phyloP scores from a whole-genome alignment of 2,113 vertebrate genomes.

The Erinaceus europaeus region DNA sequence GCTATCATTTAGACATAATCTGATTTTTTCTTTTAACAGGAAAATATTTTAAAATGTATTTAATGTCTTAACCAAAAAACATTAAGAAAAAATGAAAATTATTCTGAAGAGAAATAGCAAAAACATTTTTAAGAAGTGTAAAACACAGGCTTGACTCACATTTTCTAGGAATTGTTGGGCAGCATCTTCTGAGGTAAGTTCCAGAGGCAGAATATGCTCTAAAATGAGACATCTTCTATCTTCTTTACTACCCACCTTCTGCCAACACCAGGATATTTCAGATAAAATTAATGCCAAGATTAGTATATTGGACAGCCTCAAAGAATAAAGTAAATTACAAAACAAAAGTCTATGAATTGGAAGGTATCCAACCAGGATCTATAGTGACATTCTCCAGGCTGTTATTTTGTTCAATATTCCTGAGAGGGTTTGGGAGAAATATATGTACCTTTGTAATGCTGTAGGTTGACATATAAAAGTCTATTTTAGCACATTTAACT shows the following conservation, averaged over 20 bases:
- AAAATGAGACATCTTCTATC: not conserved
- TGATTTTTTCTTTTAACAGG: not conserved
- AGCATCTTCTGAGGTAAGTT: not conserved
- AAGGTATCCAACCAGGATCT: not conserved
- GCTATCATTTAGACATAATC: not conserved
- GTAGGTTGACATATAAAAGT: not conserved
- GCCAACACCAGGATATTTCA: not conserved
- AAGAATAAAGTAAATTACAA: not conserved
- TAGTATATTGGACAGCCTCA: not conserved
- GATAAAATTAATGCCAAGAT: not conserved
- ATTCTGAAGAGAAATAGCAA: not conserved
- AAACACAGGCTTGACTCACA: not conserved
- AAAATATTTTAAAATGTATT: conserved; percentile 20
- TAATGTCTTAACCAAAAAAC: not conserved
- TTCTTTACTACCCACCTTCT: not conserved
- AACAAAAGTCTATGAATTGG: not conserved
- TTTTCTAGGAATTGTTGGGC: not conserved
- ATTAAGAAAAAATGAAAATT: not conserved
- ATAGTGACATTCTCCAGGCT: not conserved
- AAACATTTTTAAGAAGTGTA: not conserved
- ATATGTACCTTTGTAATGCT: not conserved
- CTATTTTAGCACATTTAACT: not conserved
- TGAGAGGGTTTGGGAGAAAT: not conserved
- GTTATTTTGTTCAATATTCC: not conserved
- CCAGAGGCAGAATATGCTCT: not conserved